These are phyloP conservation scores for Leuctra nigra DNA, from an alignment of 2,888 invertebrate species.

Conservation along the genomic window DNA sequence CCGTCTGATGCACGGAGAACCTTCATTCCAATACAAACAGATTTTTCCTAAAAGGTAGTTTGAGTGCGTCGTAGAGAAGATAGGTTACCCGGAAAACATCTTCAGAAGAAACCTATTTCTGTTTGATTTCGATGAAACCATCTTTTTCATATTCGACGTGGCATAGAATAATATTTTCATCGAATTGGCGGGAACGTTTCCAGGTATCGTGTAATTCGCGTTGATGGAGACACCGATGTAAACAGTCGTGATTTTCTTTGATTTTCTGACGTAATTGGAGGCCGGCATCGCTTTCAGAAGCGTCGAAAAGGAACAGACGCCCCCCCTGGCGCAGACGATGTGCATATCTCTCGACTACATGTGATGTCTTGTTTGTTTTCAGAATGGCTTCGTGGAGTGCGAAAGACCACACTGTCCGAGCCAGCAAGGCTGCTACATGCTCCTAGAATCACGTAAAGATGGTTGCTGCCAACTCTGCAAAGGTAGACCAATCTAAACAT, in stretches of 20 bases:
- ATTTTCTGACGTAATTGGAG: not conserved
- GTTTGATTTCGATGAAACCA: too few species aligned
- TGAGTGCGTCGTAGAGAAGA: too few species aligned
- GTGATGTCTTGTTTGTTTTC: constrained; percentile 39
- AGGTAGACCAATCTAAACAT: constrained; percentile 43
- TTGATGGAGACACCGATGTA: not conserved
- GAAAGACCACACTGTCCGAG: constrained; percentile 68
- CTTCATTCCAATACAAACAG: too few species aligned
- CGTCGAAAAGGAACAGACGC: not conserved
- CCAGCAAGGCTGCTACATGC: constrained; percentile 77
- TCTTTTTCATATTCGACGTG: too few species aligned
- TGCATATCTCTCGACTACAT: constrained; percentile 2
- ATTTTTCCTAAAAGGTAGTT: too few species aligned
- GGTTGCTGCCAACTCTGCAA: constrained; percentile 80
- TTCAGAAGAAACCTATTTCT: too few species aligned
- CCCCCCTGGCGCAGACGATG: not conserved
- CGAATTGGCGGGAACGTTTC: not conserved
- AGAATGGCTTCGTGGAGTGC: constrained; percentile 87
- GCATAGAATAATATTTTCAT: constrained; percentile 4
- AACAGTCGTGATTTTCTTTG: not conserved
- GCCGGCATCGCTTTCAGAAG: not conserved
- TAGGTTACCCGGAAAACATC: too few species aligned
- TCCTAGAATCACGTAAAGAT: constrained; percentile 59
- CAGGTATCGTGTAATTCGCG: not conserved
- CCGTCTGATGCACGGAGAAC: too few species aligned